Evolutionary conservation across 2,113 vertebrate genomes (phyloP).

Genomic region (Turnix velox): DNA sequence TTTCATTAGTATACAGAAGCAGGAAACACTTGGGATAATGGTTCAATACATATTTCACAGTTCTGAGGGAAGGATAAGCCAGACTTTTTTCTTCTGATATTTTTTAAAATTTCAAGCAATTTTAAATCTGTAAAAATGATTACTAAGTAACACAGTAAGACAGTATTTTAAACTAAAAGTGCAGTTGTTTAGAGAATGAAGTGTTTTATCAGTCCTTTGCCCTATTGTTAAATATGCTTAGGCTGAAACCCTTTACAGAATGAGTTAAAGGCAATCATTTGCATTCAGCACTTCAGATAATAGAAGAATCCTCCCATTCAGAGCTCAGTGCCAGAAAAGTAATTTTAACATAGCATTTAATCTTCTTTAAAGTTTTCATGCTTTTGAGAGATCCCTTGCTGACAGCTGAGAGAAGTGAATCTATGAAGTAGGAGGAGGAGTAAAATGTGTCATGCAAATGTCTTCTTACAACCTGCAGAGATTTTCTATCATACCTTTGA

Average conservation of each 20-base stretch:
- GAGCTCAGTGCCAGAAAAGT: neutral
- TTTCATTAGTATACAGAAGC: slow-evolving; percentile 27
- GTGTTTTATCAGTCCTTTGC: neutral
- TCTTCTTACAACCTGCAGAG: neutral
- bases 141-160: neutral
- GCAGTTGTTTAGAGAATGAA: neutral
- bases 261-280: neutral
- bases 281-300: neutral
- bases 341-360: neutral
- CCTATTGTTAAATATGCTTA: neutral
- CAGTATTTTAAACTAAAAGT: neutral
- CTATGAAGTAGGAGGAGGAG: neutral
- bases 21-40: slow-evolving; percentile 15
- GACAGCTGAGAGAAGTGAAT: neutral
- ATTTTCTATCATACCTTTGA: neutral
- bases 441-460: neutral
- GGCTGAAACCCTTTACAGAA: neutral
- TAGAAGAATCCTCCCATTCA: neutral
- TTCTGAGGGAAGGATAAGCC: neutral
- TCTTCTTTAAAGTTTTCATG: neutral
- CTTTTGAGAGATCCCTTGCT: neutral
- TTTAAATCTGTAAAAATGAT: neutral
- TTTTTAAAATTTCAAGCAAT: neutral
- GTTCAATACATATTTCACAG: slow-evolving; percentile 10
- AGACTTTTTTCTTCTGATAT: neutral